Conservation (phyloP, 2,797 vertebrate species). For the Rhincodon typus region DNA sequence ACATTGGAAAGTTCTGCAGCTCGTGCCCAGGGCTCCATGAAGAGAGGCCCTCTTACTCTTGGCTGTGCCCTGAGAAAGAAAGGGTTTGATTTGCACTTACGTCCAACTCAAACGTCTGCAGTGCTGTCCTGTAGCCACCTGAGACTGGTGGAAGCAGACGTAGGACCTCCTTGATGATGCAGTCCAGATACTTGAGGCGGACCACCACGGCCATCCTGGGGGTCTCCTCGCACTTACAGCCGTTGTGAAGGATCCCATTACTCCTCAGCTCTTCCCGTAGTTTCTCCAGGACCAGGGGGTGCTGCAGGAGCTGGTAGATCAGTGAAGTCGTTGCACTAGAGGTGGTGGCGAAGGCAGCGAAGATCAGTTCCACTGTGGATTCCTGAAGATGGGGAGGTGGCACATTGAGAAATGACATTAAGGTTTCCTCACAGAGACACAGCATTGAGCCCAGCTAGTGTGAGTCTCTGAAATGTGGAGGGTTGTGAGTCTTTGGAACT, state of each 20-base stretch:
- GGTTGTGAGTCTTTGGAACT: too few species aligned
- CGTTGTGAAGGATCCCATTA: slow-evolving; percentile 78
- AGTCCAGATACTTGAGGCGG: slow-evolving; percentile 87
- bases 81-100: slow-evolving; percentile 62
- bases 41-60: not conserved
- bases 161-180: slow-evolving; percentile 94
- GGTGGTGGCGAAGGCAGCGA: slow-evolving; percentile 87
- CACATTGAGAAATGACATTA: not conserved
- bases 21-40: not conserved
- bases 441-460: not conserved
- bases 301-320: slow-evolving; percentile 89
- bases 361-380: slow-evolving; percentile 87
- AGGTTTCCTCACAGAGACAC: not conserved
- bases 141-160: slow-evolving; percentile 89
- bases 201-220: slow-evolving; percentile 75
- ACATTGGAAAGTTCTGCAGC: not conserved
- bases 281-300: slow-evolving; percentile 81
- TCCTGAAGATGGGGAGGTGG: slow-evolving; percentile 49
- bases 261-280: slow-evolving; percentile 79
- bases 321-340: slow-evolving; percentile 92
- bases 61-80: not conserved
- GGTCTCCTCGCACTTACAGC: slow-evolving; percentile 79
- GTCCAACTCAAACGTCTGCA: slow-evolving; percentile 94
- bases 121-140: slow-evolving; percentile 85
- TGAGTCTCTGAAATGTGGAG: too few species aligned